Evolutionary conservation across 2,797 vertebrate genomes (phyloP).

Genomic region (Sardinella longiceps): DNA sequence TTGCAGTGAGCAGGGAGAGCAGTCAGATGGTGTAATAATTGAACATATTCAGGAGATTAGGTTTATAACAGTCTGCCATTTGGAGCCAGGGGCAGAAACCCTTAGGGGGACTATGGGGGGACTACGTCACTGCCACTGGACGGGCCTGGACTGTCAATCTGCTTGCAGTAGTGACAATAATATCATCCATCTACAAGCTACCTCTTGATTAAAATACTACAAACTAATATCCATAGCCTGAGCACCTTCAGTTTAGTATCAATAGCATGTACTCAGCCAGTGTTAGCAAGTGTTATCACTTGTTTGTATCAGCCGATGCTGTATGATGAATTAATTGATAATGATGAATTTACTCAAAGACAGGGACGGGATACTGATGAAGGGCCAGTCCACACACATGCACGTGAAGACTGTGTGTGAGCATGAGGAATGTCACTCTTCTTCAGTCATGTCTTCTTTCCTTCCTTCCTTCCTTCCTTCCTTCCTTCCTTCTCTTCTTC

Average conservation of each 20-base stretch:
- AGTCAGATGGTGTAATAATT: background rate
- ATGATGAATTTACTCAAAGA: background rate
- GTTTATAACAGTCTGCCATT: background rate
- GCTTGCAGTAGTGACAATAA: background rate
- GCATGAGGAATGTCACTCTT: background rate
- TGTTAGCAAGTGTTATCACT: no score
- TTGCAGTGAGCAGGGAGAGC: constrained; percentile 26
- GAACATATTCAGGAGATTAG: background rate
- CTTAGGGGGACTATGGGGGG: background rate
- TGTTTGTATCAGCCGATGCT: background rate
- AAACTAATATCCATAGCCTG: no score
- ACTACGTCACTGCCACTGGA: background rate
- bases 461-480: background rate
- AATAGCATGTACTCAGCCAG: background rate
- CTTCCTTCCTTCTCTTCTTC: background rate
- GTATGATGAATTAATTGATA: background rate
- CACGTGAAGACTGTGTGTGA: no score
- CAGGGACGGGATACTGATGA: no score
- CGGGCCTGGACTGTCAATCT: background rate
- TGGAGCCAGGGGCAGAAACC: background rate
- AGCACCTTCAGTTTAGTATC: background rate
- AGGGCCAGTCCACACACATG: no score
- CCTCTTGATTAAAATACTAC: no score
- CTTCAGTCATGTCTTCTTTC: no score
- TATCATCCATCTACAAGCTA: no score